Base-by-base conservation (phyloP, 2,888 invertebrate species). In the Nomada ferruginata region DNA sequence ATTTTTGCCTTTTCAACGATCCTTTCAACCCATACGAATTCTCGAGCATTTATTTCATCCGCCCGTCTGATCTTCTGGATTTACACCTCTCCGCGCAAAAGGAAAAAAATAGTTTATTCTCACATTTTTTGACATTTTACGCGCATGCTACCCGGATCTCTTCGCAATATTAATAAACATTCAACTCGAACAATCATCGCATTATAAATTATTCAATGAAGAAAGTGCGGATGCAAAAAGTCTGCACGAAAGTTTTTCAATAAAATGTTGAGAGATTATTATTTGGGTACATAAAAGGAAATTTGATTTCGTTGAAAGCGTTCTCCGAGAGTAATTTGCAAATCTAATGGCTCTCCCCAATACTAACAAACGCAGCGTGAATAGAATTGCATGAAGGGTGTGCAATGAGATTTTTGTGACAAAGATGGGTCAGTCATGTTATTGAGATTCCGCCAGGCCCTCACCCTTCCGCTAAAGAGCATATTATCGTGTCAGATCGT, bases 401-500 rank as follows among this genome's bases (percentile, higher is more conserved):
- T 5, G 57, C n/a, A 60, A 57, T 65, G 20, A 47, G 11, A 44
- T 79, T 79, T 73, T 55, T n/a, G 18, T 29, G 72, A 57, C 60
- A 44, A 76, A 57, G 71, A 73, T 66, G 60, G 76, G 76, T 69
- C 82, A 75, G 76, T 70, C 68, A 74, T 23, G 44, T 61, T 55
- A 64, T 71, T 59, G 76, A 60, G 63, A 72, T 75, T 73, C 75
- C 47, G 59, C 68, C 42, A 42, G 63, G 61, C 76, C 42, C 76
- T 79, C 76, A 80, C 86, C 86, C 86, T 75, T 66, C 63, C 72
- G 78, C 78, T 78, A 85, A 86, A 86, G 82, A 84, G 84, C 77
- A 76, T 84, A 83, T 86, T 86, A 86, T 79, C 86, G 77, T 74
- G 82, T 84, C 84, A 71, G 82, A 79, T 84, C 76, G 84, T 86